These are phyloP conservation scores for Rhinoderma darwinii DNA, from an alignment of 2,113 vertebrate genomes.

Conservation along the genomic window DNA sequence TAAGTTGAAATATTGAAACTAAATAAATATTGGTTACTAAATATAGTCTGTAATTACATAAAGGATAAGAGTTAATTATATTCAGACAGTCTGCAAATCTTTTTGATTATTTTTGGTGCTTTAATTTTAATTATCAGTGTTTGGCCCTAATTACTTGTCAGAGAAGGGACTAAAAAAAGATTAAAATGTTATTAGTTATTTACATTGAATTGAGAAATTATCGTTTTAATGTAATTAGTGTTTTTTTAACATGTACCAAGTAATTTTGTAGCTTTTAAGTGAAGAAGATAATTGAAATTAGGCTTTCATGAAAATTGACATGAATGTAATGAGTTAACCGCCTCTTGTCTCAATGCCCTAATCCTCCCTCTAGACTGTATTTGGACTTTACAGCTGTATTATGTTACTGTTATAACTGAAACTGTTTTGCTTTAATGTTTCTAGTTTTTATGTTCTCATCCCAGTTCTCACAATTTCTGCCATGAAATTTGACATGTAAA, in stretches of 20 bases:
- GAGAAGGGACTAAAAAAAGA: background rate
- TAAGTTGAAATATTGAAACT: background rate
- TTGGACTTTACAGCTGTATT: background rate
- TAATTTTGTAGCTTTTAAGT: conserved; percentile 1
- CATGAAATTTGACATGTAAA: no score
- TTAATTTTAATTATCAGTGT: conserved; percentile 9
- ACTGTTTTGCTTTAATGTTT: background rate
- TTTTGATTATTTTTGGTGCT: background rate
- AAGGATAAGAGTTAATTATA: background rate
- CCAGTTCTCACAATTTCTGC: no score
- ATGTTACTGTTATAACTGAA: background rate
- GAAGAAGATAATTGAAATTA: conserved; percentile 15
- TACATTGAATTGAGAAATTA: background rate
- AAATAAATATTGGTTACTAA: background rate
- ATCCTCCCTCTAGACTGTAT: background rate
- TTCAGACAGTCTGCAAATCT: background rate
- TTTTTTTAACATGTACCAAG: background rate
- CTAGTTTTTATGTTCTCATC: no score
- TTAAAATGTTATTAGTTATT: background rate
- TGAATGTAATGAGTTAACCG: background rate
- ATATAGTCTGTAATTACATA: background rate
- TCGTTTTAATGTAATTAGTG: background rate
- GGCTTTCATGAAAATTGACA: background rate
- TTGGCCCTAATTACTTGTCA: conserved; percentile 10
- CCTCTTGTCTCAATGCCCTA: background rate